Conservation (phyloP, 2,888 invertebrate genomes). For the Dione juno region DNA sequence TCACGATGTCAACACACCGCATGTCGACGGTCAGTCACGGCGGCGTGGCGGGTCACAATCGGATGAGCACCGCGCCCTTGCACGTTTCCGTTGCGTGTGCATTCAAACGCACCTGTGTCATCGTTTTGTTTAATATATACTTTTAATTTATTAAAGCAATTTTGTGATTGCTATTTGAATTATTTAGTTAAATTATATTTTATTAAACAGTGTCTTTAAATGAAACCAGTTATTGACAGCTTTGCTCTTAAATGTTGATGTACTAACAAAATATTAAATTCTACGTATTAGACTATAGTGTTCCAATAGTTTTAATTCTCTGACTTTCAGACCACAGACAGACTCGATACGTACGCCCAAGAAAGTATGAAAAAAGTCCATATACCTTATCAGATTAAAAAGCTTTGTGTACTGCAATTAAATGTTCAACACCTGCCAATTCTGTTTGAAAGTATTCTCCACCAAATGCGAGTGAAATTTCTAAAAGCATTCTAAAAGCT, state of each 20-base stretch:
- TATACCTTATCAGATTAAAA: constrained; percentile 16
- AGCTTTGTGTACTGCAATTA: neutral
- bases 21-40: constrained; percentile 4
- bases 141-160: neutral
- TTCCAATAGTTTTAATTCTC: neutral
- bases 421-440: constrained; percentile 30
- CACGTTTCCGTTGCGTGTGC: constrained; percentile 49
- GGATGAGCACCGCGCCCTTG: constrained; percentile 49
- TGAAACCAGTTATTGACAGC: too few species aligned
- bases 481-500: constrained; percentile 42
- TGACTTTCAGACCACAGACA: neutral
- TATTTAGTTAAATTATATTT: too few species aligned
- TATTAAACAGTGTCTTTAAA: too few species aligned
- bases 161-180: neutral
- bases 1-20: constrained; percentile 46
- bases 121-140: constrained; percentile 17
- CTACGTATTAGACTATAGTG: neutral
- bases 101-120: constrained; percentile 38
- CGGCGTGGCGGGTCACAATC: constrained; percentile 46
- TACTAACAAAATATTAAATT: too few species aligned
- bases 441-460: constrained; percentile 40
- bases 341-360: neutral
- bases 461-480: constrained; percentile 47
- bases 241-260: too few species aligned
- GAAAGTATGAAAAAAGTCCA: neutral